Base-by-base conservation (phyloP, 2,797 vertebrate genomes). In the Pipistrellus pygmaeus region DNA sequence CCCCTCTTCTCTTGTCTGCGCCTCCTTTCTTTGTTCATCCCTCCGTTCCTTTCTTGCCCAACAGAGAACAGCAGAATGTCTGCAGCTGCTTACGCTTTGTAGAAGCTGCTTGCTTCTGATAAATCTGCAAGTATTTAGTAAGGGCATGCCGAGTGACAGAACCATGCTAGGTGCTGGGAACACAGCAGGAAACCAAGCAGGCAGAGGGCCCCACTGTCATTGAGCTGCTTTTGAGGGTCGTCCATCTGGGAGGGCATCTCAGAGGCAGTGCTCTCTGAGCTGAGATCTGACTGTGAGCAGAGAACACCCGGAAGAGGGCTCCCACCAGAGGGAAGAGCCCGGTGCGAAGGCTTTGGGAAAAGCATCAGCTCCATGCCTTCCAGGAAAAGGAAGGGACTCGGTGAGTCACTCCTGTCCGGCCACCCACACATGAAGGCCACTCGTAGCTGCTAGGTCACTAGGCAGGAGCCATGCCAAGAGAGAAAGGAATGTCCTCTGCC, bases 31-130 rank as follows among this genome's bases (percentile, higher is more conserved):
- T 75, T 38, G 51, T 82, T 48, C 41, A 64, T 44, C 53, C 73
- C 76, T 94, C 73, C 7, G 41, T 57, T 62, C 30, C 78, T 82
- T 82, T 93, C 64, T 92, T 46, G 62, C 20, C 80, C 69, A 86
- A 77, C n/a, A 71, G n/a, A 85, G 88, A 85, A 85, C 13, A 71
- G n/a, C 77, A 91, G 71, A 64, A 66, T 35, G 66, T 64, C 30
- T 20, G 69, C 53, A 95, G 69, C 12, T 55, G 11, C 8, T 32
- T 21, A 14, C 81, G 85, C 89, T 88, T 18, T 21, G 48, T 68
- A 75, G 84, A 92, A 64, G 53, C 48, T 71, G 38, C 75, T 77
- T 60, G 53, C 32, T 60, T 18, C 1, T 13, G 62, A 51, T 55
- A 57, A 88, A 13, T 81, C 66, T 46, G 18, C 66, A 75, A 71